A percentile compares a stretch with the other conserved stretches of the same genome.
Conservation (phyloP, 2,888 invertebrate species). For the Cheilosia soror region DNA sequence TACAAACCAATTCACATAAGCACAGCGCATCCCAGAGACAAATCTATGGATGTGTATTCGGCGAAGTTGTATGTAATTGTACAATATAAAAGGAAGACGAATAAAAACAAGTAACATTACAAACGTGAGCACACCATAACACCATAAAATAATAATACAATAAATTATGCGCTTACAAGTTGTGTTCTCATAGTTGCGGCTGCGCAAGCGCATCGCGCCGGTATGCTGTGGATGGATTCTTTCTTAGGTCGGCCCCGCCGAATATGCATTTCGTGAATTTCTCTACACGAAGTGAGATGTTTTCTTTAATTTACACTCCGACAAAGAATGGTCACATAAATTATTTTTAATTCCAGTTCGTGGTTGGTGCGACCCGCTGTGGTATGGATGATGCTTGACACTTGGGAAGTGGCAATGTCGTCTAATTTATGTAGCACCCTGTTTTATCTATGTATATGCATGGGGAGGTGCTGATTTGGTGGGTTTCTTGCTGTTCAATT, state of each 20-base stretch:
- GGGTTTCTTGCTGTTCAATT: not conserved
- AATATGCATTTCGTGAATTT: slow-evolving; percentile 51
- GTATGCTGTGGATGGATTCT: slow-evolving; percentile 21
- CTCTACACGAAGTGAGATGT: slow-evolving; percentile 43
- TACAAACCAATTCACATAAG: slow-evolving; percentile 52
- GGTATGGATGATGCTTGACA: slow-evolving; percentile 17
- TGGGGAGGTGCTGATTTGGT: slow-evolving; percentile 25
- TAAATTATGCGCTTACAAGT: slow-evolving; percentile 53
- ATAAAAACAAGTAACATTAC: slow-evolving; percentile 39
- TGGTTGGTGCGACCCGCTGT: not conserved
- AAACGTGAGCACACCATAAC: slow-evolving; percentile 56
- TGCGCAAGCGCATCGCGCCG: not conserved
- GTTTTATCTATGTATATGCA: not conserved
- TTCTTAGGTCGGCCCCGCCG: slow-evolving; percentile 27
- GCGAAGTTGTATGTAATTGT: slow-evolving; percentile 20
- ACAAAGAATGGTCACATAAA: slow-evolving; percentile 65
- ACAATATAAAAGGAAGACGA: slow-evolving; percentile 1
- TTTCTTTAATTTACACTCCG: slow-evolving; percentile 56
- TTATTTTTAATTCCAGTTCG: slow-evolving; percentile 57
- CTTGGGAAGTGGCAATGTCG: slow-evolving; percentile 27
- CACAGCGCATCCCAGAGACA: slow-evolving; percentile 11
- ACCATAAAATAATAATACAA: slow-evolving; percentile 63
- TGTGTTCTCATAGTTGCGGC: not conserved
- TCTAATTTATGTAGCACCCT: slow-evolving; percentile 32
- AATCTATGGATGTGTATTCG: slow-evolving; percentile 18